Percentiles rank a stretch among this genome's conserved stretches.
These are phyloP conservation scores for Pocillopora grandis DNA, from an alignment of 92 coral and sea anemone species.

Conservation along the genomic window DNA sequence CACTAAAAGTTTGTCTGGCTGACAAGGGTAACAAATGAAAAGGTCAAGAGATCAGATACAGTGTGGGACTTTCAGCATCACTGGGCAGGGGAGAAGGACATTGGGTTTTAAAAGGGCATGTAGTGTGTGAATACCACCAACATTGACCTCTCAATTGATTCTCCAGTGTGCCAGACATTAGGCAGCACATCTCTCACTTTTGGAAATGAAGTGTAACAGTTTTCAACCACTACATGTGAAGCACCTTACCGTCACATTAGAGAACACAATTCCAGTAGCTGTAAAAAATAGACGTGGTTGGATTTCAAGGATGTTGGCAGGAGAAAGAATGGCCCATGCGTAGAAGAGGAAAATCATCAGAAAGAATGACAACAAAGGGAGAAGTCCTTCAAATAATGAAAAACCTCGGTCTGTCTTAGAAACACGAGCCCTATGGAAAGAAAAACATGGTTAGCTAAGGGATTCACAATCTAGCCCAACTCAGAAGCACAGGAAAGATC, in stretches of 20 bases:
- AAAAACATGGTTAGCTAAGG: background rate
- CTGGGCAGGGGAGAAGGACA: too few species aligned
- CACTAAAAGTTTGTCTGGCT: too few species aligned
- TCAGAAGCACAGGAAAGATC: background rate
- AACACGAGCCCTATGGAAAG: conserved; percentile 63
- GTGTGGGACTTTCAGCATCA: too few species aligned
- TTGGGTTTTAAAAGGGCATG: too few species aligned
- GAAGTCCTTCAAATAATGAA: conserved; percentile 71
- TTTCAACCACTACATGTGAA: background rate
- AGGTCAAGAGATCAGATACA: too few species aligned
- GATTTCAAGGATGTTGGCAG: conserved; percentile 65
- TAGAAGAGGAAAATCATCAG: conserved; percentile 61
- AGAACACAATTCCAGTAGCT: conserved; percentile 92
- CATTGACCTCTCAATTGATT: too few species aligned
- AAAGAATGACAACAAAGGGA: conserved; percentile 70
- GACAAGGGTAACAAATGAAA: too few species aligned
- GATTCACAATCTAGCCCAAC: background rate
- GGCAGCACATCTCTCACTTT: too few species aligned
- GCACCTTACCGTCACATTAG: conserved; percentile 81
- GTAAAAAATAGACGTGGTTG: conserved; percentile 85
- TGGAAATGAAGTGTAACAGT: background rate
- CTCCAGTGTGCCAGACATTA: too few species aligned
- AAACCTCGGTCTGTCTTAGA: conserved; percentile 75
- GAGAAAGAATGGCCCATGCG: conserved; percentile 80
- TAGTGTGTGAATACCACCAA: too few species aligned